These are phyloP conservation scores for Oxycera nigricornis DNA, from an alignment of 2,888 invertebrate genomes.

Conservation along the genomic window DNA sequence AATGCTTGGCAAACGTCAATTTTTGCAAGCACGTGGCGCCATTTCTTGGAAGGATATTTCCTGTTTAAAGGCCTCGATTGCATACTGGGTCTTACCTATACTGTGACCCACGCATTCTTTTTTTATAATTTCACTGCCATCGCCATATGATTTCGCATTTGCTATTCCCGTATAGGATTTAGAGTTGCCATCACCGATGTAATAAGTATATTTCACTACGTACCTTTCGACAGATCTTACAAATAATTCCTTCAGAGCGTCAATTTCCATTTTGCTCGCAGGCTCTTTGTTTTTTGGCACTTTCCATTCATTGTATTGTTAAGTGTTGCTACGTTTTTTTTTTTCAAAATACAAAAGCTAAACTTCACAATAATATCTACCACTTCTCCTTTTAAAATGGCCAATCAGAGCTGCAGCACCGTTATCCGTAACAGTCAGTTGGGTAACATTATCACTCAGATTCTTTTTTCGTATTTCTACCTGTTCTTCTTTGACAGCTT, in stretches of 20 bases:
- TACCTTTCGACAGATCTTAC: conserved; percentile 42
- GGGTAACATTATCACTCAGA: neutral
- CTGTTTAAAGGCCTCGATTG: too few relatives aligned
- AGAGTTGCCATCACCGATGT: conserved; percentile 45
- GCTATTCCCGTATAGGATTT: conserved; percentile 10
- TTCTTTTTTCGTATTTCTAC: neutral
- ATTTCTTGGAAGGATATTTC: too few relatives aligned
- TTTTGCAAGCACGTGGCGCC: too few relatives aligned
- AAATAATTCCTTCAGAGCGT: conserved; percentile 43
- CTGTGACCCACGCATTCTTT: too few relatives aligned
- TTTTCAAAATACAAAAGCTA: too few relatives aligned
- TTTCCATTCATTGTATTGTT: neutral
- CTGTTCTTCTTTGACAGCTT: neutral
- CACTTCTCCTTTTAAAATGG: too few relatives aligned
- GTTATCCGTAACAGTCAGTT: neutral
- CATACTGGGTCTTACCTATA: too few relatives aligned
- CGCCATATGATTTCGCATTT: conserved; percentile 35
- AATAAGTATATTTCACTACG: conserved; percentile 37
- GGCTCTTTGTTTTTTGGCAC: too few relatives aligned
- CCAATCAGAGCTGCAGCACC: neutral
- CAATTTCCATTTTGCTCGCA: conserved; percentile 45
- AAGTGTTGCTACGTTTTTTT: neutral
- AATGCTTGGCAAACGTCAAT: too few relatives aligned
- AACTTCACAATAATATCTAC: too few relatives aligned
- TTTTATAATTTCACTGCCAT: conserved; percentile 28